Base-by-base conservation (phyloP, 2,113 vertebrate genomes). In the Lucifuga dentata region DNA sequence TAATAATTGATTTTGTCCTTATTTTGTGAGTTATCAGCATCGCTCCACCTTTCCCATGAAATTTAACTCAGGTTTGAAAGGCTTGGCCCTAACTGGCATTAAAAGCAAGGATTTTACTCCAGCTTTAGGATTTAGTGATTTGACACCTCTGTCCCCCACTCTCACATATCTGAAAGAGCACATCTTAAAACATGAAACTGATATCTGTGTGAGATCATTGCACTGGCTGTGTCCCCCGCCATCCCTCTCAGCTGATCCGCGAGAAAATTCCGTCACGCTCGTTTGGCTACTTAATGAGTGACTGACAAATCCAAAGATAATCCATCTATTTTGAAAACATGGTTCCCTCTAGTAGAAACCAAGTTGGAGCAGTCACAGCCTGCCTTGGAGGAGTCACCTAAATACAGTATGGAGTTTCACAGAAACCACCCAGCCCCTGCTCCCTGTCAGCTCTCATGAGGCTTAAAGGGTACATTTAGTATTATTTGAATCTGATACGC, bases 301-400 rank as follows among this genome's bases (percentile, higher is more conserved):
- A 89, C 71, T 85, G 86, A 86, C 86, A 91, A 91, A 90, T 88
- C 88, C 80, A 83, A 81, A 89, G 87, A 87, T 88, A 89, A 90
- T 88, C 85, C 56, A 11, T 82, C 79, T 88, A 78, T 89, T 90
- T 89, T 87, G 64, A 87, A 91, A 88, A 88, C 86, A 88, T 20
- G 40, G 71, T 62, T 71, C 69, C 64, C 58, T 81, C 51, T 53
- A 55, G 68, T 80, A 76, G 68, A 86, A 62, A 73, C 70, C 58
- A 41, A 74, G 70, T 41, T 43, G 50, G 68, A 72, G 53, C 52
- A 49, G 62, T 79, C 62, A 51, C 40, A 11, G 15, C 43, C 63
- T 13, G 60, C 76, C 78, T 57, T 40, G 38, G 56, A 76, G 70
- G 53, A 81, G 74, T 83, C 79, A 72, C 35, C 76, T 75, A 68